A percentile compares a stretch with the other conserved stretches of the same genome.
Conservation (phyloP, 2,113 vertebrate genomes). For the Rafetus swinhoei region DNA sequence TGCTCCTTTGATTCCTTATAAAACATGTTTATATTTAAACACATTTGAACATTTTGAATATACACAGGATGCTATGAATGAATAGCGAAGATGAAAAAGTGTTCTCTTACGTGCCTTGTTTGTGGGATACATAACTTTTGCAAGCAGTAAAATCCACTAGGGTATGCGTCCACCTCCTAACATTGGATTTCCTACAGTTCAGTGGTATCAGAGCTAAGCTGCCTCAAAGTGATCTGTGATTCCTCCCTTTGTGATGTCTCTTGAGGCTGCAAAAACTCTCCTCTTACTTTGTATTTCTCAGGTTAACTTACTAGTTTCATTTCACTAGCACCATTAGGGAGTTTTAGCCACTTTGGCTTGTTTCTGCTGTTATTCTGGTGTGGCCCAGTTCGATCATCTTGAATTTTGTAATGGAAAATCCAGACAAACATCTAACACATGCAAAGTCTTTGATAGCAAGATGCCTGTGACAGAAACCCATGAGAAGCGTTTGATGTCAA, state of each 20-base stretch:
- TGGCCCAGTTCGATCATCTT: constrained; percentile 17
- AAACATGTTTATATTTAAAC: constrained; percentile 5
- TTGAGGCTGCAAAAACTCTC: not conserved
- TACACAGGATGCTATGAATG: rapidly evolving
- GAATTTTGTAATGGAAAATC: constrained; percentile 51
- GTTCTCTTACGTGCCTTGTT: not conserved
- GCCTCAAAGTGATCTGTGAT: not conserved
- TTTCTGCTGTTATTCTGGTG: constrained; percentile 22
- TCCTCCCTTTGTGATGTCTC: not conserved
- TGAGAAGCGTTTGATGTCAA: constrained; percentile 54
- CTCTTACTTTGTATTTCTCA: not conserved
- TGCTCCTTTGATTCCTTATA: constrained; percentile 9
- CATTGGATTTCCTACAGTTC: not conserved
- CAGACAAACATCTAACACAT: constrained; percentile 53
- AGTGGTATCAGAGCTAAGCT: not conserved
- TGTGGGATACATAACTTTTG: not conserved
- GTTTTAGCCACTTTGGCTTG: constrained; percentile 7
- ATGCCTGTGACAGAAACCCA: constrained; percentile 25
- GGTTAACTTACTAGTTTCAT: not conserved
- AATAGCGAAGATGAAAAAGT: not conserved
- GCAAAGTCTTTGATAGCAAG: constrained; percentile 55
- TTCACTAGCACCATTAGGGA: not conserved
- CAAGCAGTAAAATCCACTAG: not conserved
- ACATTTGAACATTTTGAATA: not conserved
- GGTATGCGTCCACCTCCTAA: not conserved